Evolutionary conservation across 2,797 vertebrate species (phyloP), one percentile per base, ranked within the genome.

Genomic region (Pangasius macronema): DNA sequence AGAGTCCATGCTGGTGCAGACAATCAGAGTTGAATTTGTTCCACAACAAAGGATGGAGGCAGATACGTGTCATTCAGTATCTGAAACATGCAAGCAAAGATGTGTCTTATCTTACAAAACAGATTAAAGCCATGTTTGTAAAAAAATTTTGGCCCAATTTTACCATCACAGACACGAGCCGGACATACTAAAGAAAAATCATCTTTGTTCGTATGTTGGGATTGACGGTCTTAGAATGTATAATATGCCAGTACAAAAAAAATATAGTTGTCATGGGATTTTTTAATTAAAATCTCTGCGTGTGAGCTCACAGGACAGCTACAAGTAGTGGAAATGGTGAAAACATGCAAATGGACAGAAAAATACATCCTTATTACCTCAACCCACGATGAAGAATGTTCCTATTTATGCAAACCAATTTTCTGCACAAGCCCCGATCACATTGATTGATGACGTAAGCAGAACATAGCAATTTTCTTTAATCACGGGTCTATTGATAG

Each of bases 1-100:
- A 51, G 87, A 88, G 83, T 88, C 63, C 87, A 79, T 73, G 85
- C 87, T 89, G 89, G 79, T 90, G 75, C 59, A 82, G 88, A 90
- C 87, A 86, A 83, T 83, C 73, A 61, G 61, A 87, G 80, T 63
- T 81, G 75, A 84, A 89, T 86, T 68, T 79, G 83, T 89, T 91
- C 85, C 82, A 83, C 82, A 81, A 79, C 87, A 85, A 76, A 86
- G 57, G 80, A 61, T 46, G 33, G 80, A 87, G 86, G 72, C 77
- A 72, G 76, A 85, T 27, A 82, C 30, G 42, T 85, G 46, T 49
- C 84, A 39, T 79, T 86, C 49, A 65, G 75, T 68, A 83, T 89
- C 51, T 86, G 84, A 88, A 80, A 24, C 76, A 30, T 7, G 30
- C 13, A 68, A 85, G 53, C 68, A 83, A 55, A 49, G 36, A 91